phyloP scores from a whole-genome alignment of 1,140 invertebrate species.

The Drosophila micromelanica region DNA sequence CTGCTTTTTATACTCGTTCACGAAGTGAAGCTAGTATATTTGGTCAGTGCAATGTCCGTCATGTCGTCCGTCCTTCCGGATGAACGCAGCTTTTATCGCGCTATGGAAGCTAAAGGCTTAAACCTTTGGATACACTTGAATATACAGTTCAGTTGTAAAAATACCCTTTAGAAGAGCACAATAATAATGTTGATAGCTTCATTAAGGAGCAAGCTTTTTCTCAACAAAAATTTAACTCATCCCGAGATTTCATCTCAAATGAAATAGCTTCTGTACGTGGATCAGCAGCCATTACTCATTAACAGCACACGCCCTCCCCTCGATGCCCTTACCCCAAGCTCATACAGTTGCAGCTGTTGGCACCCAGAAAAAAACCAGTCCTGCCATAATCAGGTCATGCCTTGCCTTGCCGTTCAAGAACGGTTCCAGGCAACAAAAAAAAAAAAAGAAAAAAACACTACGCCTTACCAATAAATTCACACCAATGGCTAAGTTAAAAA shows the following conservation, averaged over 20 bases:
- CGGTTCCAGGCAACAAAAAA: constrained; percentile 25
- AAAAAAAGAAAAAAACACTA: neutral
- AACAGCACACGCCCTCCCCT: neutral
- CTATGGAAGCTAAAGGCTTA: too few relatives aligned
- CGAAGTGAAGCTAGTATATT: too few relatives aligned
- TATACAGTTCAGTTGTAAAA: too few relatives aligned
- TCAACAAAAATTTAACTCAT: neutral
- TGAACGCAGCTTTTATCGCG: too few relatives aligned
- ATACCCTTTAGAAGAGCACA: too few relatives aligned
- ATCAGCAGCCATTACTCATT: neutral
- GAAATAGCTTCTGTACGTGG: constrained; percentile 1
- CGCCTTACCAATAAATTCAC: constrained; percentile 68
- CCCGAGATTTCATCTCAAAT: neutral
- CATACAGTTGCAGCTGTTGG: constrained; percentile 8
- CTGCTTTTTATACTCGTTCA: too few relatives aligned
- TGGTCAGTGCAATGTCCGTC: too few relatives aligned
- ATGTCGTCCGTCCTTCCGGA: too few relatives aligned
- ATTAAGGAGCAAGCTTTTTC: too few relatives aligned
- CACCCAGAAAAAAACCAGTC: constrained; percentile 54
- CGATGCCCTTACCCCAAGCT: neutral
- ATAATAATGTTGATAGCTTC: neutral
- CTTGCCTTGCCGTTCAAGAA: constrained; percentile 54
- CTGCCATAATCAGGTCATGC: constrained; percentile 79
- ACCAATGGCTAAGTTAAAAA: constrained; percentile 61
- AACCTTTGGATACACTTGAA: too few relatives aligned